These are phyloP conservation scores for Myopa tessellatipennis DNA, from an alignment of 2,888 invertebrate genomes.

Conservation along the genomic window DNA sequence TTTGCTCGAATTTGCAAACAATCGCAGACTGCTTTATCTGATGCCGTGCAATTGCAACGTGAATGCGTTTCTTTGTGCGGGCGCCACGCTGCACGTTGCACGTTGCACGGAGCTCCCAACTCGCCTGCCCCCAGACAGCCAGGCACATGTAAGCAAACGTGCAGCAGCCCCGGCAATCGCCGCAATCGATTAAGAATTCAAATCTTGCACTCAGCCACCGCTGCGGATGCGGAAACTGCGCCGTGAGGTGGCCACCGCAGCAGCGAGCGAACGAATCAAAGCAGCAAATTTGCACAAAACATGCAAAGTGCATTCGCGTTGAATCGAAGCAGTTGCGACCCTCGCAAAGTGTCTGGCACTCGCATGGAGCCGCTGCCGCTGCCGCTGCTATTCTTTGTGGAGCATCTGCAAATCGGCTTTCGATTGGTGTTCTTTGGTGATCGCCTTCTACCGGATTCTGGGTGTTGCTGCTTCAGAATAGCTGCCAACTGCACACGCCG, in stretches of 20 bases:
- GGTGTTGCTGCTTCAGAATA: background rate
- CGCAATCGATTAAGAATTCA: slow-evolving; percentile 27
- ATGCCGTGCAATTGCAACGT: slow-evolving; percentile 10
- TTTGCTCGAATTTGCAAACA: slow-evolving; percentile 32
- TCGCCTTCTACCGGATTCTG: background rate
- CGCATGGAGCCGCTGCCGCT: background rate
- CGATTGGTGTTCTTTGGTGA: background rate
- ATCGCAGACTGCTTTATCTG: slow-evolving; percentile 23
- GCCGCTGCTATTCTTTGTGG: background rate
- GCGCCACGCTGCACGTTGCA: background rate
- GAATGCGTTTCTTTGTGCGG: slow-evolving; percentile 18
- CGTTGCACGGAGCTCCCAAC: background rate
- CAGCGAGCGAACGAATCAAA: too few relatives aligned
- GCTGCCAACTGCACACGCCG: background rate
- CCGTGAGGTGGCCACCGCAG: background rate
- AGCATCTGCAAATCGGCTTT: slow-evolving; percentile 17
- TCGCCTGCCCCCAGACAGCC: background rate
- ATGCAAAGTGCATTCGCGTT: slow-evolving; percentile 32
- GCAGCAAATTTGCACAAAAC: slow-evolving; percentile 30
- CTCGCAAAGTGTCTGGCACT: background rate
- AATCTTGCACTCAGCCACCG: background rate
- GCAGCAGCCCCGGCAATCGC: background rate
- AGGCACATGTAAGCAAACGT: slow-evolving; percentile 6
- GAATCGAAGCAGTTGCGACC: slow-evolving; percentile 20
- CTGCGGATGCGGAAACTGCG: slow-evolving; percentile 8